phyloP scores from a whole-genome alignment of 2,113 vertebrate genomes.

The Scartelaos histophorus region DNA sequence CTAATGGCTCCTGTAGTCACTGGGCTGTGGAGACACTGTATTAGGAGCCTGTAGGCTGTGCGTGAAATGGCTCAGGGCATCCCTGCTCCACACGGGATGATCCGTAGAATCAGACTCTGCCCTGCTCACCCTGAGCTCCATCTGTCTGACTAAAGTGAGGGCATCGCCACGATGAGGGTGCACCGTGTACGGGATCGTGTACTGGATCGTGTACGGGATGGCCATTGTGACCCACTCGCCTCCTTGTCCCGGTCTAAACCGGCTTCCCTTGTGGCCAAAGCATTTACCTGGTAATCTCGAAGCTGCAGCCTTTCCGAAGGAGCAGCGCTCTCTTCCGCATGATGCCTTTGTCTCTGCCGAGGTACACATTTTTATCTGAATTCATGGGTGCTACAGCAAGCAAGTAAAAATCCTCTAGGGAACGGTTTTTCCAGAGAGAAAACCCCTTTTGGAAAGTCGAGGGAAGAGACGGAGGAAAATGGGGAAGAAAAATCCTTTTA shows the following conservation, averaged over 20 bases:
- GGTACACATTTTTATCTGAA: conserved; percentile 82
- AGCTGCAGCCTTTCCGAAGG: conserved; percentile 84
- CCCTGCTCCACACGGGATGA: conserved; percentile 12
- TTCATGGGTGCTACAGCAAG: conserved; percentile 74
- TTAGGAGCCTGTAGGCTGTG: not conserved
- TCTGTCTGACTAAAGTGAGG: conserved; percentile 4
- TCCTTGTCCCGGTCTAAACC: conserved; percentile 30
- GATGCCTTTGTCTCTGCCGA: conserved; percentile 80
- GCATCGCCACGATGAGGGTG: not conserved
- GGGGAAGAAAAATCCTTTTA: conserved; percentile 1
- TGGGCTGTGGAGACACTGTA: no score
- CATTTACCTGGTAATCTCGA: conserved; percentile 83
- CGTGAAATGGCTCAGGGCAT: conserved; percentile 9
- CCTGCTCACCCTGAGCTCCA: no score
- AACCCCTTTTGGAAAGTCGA: not conserved
- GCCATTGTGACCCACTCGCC: conserved; percentile 14
- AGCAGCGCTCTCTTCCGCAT: conserved; percentile 84
- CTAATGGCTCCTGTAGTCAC: no score
- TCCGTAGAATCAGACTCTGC: conserved; percentile 2
- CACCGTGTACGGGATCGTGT: conserved; percentile 2
- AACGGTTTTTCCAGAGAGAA: conserved; percentile 19
- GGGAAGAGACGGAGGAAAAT: not conserved
- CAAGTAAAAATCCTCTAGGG: conserved; percentile 33
- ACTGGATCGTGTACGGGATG: not conserved
- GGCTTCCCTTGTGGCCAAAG: not conserved